Percentiles rank a stretch among this genome's conserved stretches.
Evolutionary conservation across 2,797 vertebrate genomes (phyloP).

Genomic region (Diplodus sargus): DNA sequence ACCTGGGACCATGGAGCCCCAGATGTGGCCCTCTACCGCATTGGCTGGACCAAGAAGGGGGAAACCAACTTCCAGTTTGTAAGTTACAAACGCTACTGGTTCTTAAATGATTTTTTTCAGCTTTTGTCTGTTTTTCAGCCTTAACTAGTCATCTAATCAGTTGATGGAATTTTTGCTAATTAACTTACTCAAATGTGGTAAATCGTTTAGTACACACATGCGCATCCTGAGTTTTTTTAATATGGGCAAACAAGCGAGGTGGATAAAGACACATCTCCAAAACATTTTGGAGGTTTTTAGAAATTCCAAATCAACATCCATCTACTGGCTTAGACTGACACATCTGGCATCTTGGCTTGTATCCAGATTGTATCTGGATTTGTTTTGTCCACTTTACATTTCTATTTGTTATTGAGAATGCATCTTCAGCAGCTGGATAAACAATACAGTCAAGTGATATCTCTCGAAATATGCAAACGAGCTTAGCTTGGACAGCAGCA

Average conservation of each 20-base stretch:
- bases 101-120: background rate
- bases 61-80: slow-evolving; percentile 63
- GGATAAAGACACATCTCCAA: background rate
- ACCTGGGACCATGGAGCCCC: slow-evolving; percentile 95
- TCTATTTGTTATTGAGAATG: slow-evolving; percentile 16
- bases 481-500: background rate
- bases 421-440: slow-evolving; percentile 41
- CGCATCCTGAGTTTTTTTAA: background rate
- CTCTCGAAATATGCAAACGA: slow-evolving; percentile 48
- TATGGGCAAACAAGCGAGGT: background rate
- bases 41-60: slow-evolving; percentile 89
- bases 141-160: background rate
- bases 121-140: background rate
- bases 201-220: background rate
- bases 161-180: background rate
- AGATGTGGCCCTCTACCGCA: slow-evolving; percentile 93
- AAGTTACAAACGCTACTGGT: slow-evolving; percentile 21
- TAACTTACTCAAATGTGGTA: background rate
- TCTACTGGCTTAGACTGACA: background rate
- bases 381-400: slow-evolving; percentile 21
- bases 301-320: background rate
- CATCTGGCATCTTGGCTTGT: slow-evolving; percentile 9
- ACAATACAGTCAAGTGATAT: background rate
- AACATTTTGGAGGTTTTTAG: background rate
- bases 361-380: slow-evolving; percentile 1